phyloP scores from a whole-genome alignment of 2,797 vertebrate genomes.

The Naso thynnoides region DNA sequence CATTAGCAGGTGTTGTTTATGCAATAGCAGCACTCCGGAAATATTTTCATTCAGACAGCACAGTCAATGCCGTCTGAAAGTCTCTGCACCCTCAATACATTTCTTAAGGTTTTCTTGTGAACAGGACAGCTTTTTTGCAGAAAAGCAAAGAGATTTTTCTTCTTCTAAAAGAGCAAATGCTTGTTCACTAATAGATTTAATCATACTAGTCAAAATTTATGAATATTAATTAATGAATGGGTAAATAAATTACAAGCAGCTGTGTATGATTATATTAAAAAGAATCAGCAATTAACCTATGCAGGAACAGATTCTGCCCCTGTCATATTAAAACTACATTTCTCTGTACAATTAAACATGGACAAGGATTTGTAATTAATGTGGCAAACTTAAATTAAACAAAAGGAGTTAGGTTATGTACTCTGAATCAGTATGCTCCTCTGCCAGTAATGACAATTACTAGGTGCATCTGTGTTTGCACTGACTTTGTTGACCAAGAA shows the following conservation, averaged over 20 bases:
- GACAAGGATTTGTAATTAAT: neutral
- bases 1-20: neutral
- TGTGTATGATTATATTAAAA: conserved; percentile 6
- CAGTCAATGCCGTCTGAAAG: neutral
- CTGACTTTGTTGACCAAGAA: neutral
- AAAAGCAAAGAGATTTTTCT: neutral
- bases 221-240: conserved; percentile 5
- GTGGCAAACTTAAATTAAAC: conserved; percentile 5
- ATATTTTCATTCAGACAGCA: neutral
- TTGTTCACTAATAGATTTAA: neutral
- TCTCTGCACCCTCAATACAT: neutral
- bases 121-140: neutral
- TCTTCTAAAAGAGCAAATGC: neutral
- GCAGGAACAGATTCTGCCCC: neutral
- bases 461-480: conserved; percentile 45
- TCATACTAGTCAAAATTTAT: neutral
- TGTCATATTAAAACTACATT: conserved; percentile 12
- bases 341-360: conserved; percentile 5
- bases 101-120: neutral
- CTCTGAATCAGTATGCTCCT: conserved; percentile 15
- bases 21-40: neutral
- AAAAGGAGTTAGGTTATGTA: neutral
- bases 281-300: conserved; percentile 27
- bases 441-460: conserved; percentile 17
- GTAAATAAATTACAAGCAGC: conserved; percentile 10